Evolutionary conservation across 1,140 invertebrate genomes (phyloP).

Genomic region (Trichoplusia ni): DNA sequence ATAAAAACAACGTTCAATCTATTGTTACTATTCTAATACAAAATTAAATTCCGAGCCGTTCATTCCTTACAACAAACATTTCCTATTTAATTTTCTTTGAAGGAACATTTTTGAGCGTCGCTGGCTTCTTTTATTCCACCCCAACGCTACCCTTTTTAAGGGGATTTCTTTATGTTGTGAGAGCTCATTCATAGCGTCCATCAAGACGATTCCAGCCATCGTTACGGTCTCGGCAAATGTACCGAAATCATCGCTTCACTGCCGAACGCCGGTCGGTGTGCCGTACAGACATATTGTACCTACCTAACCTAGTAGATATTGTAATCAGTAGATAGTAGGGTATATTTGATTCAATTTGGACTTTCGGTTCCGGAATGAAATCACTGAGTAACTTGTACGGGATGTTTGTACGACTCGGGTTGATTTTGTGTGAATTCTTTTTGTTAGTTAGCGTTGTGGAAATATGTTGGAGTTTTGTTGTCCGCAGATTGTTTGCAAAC

Average conservation of each 20-base stretch:
- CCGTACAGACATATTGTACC: conserved; percentile 72
- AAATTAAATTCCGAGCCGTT: conserved; percentile 21
- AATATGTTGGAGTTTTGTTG: conserved; percentile 25
- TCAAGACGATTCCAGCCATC: conserved; percentile 77
- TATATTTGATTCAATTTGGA: conserved; percentile 61
- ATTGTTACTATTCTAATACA: conserved; percentile 26
- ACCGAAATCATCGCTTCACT: conserved; percentile 80
- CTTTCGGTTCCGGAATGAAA: conserved; percentile 39
- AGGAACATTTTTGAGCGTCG: conserved; percentile 52
- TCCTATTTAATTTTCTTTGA: conserved; percentile 34
- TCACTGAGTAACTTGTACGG: conserved; percentile 33
- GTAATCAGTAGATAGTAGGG: conserved; percentile 42
- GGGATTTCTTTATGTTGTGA: conserved; percentile 82
- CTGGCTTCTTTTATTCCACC: conserved; percentile 66
- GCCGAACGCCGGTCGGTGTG: conserved; percentile 53
- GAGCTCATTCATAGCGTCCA: conserved; percentile 80
- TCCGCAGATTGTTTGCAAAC: not conserved
- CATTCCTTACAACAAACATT: conserved; percentile 17
- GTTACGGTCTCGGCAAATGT: conserved; percentile 80
- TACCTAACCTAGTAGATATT: conserved; percentile 51
- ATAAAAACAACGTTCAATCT: conserved; percentile 2
- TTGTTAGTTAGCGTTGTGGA: conserved; percentile 23
- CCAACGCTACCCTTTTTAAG: conserved; percentile 80
- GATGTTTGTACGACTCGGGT: conserved; percentile 15
- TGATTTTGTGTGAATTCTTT: conserved; percentile 24